Evolutionary conservation across 2,113 vertebrate species (phyloP).

Genomic region (Prietella phreatophila): DNA sequence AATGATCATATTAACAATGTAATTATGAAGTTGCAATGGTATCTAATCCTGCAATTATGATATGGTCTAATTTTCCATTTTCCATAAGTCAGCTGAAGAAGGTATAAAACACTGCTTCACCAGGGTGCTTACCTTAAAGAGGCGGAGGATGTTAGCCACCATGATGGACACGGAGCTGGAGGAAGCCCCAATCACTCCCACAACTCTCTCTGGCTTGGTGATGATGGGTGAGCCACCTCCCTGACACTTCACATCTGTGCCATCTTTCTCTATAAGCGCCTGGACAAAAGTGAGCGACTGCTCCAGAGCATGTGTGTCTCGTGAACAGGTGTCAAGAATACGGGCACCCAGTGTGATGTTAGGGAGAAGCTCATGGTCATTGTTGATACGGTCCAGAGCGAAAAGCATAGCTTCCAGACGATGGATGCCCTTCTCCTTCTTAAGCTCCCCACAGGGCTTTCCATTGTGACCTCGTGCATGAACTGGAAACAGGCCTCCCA

Average conservation of each 20-base stretch:
- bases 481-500: conserved; percentile 94
- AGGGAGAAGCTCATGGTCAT: conserved; percentile 91
- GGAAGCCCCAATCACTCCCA: conserved; percentile 92
- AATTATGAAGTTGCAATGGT: background rate
- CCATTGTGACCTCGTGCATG: conserved; percentile 89
- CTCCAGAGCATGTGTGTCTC: conserved; percentile 96
- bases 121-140: conserved; percentile 86
- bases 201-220: conserved; percentile 92
- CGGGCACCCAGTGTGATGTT: conserved; percentile 96
- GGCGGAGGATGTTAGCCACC: conserved; percentile 97
- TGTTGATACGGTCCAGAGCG: conserved; percentile 96
- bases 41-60: background rate
- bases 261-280: conserved; percentile 95
- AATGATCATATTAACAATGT: background rate
- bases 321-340: conserved; percentile 94
- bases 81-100: background rate
- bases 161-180: conserved; percentile 98
- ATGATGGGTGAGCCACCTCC: conserved; percentile 91
- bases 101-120: background rate
- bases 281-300: conserved; percentile 98
- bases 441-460: conserved; percentile 93
- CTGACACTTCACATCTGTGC: conserved; percentile 90
- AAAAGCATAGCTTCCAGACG: conserved; percentile 98
- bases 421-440: conserved; percentile 97
- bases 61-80: background rate